These are phyloP conservation scores for Darevskia mixta DNA, from an alignment of 2,797 vertebrate genomes.

Conservation along the genomic window DNA sequence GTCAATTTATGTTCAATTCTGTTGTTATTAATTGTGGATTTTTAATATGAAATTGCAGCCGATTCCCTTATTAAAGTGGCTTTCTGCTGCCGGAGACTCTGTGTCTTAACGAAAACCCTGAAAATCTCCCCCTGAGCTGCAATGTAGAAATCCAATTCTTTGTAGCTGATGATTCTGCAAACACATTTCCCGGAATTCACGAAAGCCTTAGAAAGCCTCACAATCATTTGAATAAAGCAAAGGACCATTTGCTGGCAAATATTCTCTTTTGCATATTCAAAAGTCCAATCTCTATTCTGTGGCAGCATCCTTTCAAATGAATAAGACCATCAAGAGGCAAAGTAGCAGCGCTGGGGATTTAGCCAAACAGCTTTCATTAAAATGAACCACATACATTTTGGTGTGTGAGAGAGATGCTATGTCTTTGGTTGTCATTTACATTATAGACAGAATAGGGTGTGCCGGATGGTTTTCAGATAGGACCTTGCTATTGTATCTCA, in stretches of 20 bases:
- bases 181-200: constrained; percentile 75
- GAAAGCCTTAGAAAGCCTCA: constrained; percentile 70
- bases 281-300: constrained; percentile 66
- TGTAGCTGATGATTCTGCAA: constrained; percentile 76
- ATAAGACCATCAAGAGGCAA: constrained; percentile 51
- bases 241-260: constrained; percentile 69
- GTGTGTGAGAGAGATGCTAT: neutral
- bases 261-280: constrained; percentile 76
- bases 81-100: constrained; percentile 46
- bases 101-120: constrained; percentile 65
- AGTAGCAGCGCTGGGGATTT: constrained; percentile 57
- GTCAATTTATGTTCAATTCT: constrained; percentile 27
- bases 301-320: constrained; percentile 61
- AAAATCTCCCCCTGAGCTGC: constrained; percentile 73
- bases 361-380: constrained; percentile 55
- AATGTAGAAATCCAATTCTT: constrained; percentile 75
- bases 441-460: neutral
- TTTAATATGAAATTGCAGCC: constrained; percentile 54
- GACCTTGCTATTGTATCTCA: rapidly evolving
- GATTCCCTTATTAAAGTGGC: constrained; percentile 50
- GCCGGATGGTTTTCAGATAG: rapidly evolving
- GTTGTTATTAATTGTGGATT: constrained; percentile 69
- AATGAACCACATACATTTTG: constrained; percentile 32
- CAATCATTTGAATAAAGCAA: constrained; percentile 72
- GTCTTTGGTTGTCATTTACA: neutral